Base-by-base conservation (phyloP, 35 echinoderm and acorn worm genomes). In the Diadema setosum region DNA sequence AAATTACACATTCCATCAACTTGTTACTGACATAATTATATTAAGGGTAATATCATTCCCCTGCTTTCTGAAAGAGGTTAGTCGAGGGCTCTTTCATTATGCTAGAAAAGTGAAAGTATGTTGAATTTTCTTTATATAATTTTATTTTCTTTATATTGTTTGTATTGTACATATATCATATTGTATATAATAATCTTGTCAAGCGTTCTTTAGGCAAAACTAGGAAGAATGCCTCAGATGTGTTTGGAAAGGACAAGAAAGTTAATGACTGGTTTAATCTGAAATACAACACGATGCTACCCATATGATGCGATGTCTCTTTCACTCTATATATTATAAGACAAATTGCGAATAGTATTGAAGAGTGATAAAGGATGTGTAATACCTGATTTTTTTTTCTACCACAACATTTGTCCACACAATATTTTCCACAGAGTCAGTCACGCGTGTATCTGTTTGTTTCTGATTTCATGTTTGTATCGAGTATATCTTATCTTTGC, bases 91-190 rank as follows among this genome's bases (percentile, higher is more conserved):
- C 74, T 90, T 34, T 32, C 1, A 25, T 84, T 83, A 64, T 30
- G 70, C 15, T 24, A 84, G 3, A 45, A 58, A 23, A 58, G 82
- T 61, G 41, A 34, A 20, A 6, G 60, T 30, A 18, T n/a, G 49
- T 58, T 30, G 35, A 24, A 30, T 27, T 89, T 44, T 31, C 59
- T 64, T 58, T 31, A 21, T 23, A 58, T 23, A 6, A n/a, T n/a
- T n/a, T n/a, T 25, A 58, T 42, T 29, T 89, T 4, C 87, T 76
- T 36, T 42, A 27, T 36, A 5, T 45, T 16, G 5, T 56, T 50
- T 85, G 67, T n/a, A 87, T 42, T 17, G 70, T 87, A 21, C 80
- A 70, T 56, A 46, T 43, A 33, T 70, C 75, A 57, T 76, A 87
- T 39, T 87, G 85, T 76, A 3, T 87, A n/a, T n/a, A n/a, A n/a